These are phyloP conservation scores for Hemistola chrysoprasaria DNA, from an alignment of 2,888 invertebrate genomes.

Conservation along the genomic window DNA sequence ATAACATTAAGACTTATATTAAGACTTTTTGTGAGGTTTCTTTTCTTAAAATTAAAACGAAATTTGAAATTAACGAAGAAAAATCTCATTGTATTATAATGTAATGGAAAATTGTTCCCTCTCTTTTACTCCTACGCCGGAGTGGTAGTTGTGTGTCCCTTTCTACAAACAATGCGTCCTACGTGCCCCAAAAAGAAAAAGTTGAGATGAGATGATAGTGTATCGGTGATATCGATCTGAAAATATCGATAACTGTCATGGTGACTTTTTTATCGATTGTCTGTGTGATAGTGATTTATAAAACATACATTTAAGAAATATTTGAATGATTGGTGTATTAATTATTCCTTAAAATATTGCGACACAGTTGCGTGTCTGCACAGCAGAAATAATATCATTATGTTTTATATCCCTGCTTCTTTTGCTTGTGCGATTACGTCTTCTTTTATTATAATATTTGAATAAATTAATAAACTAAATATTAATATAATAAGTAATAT, in stretches of 20 bases:
- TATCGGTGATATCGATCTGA: slow-evolving; percentile 38
- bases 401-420: no score
- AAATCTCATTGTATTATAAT: slow-evolving; percentile 56
- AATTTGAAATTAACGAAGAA: slow-evolving; percentile 45
- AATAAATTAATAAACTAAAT: no score
- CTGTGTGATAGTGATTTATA: slow-evolving; percentile 22
- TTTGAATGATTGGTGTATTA: no score
- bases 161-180: slow-evolving; percentile 77
- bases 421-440: no score
- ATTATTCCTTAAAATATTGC: no score
- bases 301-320: no score
- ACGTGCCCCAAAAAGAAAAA: slow-evolving; percentile 70
- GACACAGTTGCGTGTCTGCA: no score
- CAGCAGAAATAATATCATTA: no score
- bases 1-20: no score
- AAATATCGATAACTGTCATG: slow-evolving; percentile 47
- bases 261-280: slow-evolving; percentile 22
- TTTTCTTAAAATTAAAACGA: slow-evolving; percentile 31
- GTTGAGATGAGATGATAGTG: slow-evolving; percentile 55
- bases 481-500: no score
- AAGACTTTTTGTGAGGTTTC: background rate
- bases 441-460: no score
- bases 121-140: slow-evolving; percentile 42
- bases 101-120: slow-evolving; percentile 53
- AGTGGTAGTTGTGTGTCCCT: slow-evolving; percentile 52